phyloP scores from a whole-genome alignment of 2,113 vertebrate genomes.

The Melanerpes aurifrons region DNA sequence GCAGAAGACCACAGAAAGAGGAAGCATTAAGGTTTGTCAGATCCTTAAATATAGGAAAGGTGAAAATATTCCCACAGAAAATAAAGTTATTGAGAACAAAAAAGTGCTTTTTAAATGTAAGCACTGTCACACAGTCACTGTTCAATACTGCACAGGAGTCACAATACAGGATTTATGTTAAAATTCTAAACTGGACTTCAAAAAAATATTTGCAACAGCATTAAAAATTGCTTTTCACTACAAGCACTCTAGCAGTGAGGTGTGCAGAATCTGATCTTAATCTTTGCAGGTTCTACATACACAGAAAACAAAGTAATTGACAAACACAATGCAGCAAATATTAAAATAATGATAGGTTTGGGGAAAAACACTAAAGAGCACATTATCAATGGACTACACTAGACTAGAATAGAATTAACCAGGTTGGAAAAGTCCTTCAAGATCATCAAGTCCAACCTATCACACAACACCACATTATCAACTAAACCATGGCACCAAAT shows the following conservation, averaged over 20 bases:
- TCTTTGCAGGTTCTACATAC: not conserved
- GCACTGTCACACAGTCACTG: not conserved
- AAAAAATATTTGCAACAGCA: not conserved
- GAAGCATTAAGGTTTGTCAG: not conserved
- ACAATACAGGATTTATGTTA: not conserved
- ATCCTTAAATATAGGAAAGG: not conserved
- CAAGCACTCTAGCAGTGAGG: not conserved
- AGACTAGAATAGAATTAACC: too few relatives aligned
- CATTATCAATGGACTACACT: not conserved
- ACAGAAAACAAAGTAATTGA: not conserved
- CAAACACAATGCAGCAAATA: not conserved
- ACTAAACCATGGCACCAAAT: too few relatives aligned
- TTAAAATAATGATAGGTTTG: not conserved
- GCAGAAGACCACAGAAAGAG: not conserved
- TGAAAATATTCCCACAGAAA: not conserved
- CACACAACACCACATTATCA: not conserved
- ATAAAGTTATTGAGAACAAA: not conserved
- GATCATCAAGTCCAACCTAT: too few relatives aligned
- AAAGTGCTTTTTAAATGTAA: not conserved
- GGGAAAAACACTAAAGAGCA: not conserved
- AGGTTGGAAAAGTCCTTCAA: too few relatives aligned
- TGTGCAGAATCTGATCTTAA: not conserved
- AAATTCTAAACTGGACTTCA: not conserved
- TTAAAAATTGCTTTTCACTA: not conserved
- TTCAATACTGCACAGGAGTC: not conserved